Conservation (phyloP, 2,113 vertebrate genomes). For the Rana temporaria region DNA sequence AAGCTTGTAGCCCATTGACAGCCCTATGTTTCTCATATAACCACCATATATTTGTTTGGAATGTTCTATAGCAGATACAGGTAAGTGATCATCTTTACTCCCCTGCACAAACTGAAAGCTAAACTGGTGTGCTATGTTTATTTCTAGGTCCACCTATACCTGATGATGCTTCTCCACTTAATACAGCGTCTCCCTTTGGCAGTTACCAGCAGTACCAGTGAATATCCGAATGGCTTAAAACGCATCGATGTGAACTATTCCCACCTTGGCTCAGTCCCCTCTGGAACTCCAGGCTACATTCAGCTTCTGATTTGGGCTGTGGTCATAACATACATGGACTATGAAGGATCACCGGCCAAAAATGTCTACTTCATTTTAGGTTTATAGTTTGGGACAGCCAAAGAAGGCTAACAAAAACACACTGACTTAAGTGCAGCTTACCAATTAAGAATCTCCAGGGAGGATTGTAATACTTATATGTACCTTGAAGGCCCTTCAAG, state of each 20-base stretch:
- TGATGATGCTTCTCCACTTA: slow-evolving; percentile 6
- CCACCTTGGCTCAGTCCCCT: neutral
- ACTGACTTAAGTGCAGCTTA: no score
- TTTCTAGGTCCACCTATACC: slow-evolving; percentile 26
- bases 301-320: neutral
- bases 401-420: neutral
- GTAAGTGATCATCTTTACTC: no score
- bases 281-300: slow-evolving; percentile 1
- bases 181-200: slow-evolving; percentile 8
- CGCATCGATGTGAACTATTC: neutral
- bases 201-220: slow-evolving; percentile 33
- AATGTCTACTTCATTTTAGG: neutral
- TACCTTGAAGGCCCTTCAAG: no score
- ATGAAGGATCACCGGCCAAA: neutral
- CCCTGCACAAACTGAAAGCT: no score
- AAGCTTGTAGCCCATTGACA: no score
- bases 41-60: no score
- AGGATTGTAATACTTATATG: no score
- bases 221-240: neutral
- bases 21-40: no score
- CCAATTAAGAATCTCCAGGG: no score
- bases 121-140: neutral
- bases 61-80: no score
- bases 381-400: neutral
- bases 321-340: neutral